Evolutionary conservation across 2,797 vertebrate species (phyloP), one percentile per base, ranked within the genome.

Genomic region (Chaetophractus vellerosus): DNA sequence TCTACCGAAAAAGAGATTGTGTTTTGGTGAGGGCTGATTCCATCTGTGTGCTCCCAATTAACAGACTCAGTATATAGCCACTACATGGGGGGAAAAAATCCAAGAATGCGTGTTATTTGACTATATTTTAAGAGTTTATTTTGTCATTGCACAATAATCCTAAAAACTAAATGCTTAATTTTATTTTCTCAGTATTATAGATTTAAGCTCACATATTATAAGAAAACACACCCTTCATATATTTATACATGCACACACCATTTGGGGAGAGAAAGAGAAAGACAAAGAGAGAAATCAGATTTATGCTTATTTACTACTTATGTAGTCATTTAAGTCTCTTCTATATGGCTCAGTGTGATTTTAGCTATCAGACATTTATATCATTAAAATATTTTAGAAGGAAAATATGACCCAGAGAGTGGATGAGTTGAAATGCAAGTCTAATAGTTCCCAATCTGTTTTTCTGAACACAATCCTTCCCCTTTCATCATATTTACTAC

Each of bases 401-500:
- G 36, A 88, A 95, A 96, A 86, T 88, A 72, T 45, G 55, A 33
- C 28, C 57, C 50, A 84, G 69, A 69, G 71, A 91, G 33, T 38
- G 21, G 9, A 76, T 55, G 31, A 71, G 11, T 63, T 87, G 33
- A 89, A 93, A 92, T 71, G 79, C 31, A 91, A 94, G 48, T 74
- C 64, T 64, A 96, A 88, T 64, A 96, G 85, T 82, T 75, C 28
- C 9, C 75, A 82, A 10, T 55, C 68, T 94, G 55, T 78, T 92
- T 75, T 94, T 80, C 45, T 80, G 52, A 88, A 75, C 41, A 88
- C 23, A 91, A 72, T 59, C 24, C 63, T 48, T 85, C 61, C 76
- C 28, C 71, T 95, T 85, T 88, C 82, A 84, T 96, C 64, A 69
- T 74, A 96, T 95, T 95, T 97, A 97, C 63, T 91, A 88, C 76